Conservation (phyloP, 1,140 invertebrate genomes). For the Cydia fagiglandana region DNA sequence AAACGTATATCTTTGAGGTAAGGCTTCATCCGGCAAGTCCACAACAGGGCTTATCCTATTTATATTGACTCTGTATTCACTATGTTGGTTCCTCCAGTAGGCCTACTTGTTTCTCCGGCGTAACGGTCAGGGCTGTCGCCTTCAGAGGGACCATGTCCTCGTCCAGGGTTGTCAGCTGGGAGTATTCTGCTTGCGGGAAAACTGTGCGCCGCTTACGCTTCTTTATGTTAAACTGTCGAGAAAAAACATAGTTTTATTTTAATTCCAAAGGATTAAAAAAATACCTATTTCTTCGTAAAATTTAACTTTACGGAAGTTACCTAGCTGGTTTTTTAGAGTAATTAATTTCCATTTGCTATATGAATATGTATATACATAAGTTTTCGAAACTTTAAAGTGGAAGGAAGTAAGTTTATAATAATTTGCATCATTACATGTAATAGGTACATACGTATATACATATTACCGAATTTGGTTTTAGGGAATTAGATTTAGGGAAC, state of each 20-base stretch:
- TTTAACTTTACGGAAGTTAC: too few relatives aligned
- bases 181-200: constrained; percentile 67
- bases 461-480: too few relatives aligned
- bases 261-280: neutral
- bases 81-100: constrained; percentile 72
- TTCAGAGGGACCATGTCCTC: constrained; percentile 64
- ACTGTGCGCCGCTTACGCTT: constrained; percentile 53
- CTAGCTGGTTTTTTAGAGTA: too few relatives aligned
- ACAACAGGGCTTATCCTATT: constrained; percentile 50
- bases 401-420: too few relatives aligned
- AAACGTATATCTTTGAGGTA: neutral
- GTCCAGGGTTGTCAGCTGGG: constrained; percentile 67
- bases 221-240: constrained; percentile 57
- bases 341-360: too few relatives aligned
- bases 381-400: too few relatives aligned
- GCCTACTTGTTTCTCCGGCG: constrained; percentile 41
- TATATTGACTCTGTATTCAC: constrained; percentile 57
- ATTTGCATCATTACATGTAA: too few relatives aligned
- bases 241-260: constrained; percentile 35
- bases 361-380: too few relatives aligned
- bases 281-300: too few relatives aligned
- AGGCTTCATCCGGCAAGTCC: neutral
- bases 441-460: too few relatives aligned
- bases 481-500: too few relatives aligned
- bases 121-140: constrained; percentile 57